A percentile compares a stretch with the other conserved stretches of the same genome.
These are phyloP conservation scores for Molossus molossus DNA, from an alignment of 2,797 vertebrate species.

Conservation along the genomic window DNA sequence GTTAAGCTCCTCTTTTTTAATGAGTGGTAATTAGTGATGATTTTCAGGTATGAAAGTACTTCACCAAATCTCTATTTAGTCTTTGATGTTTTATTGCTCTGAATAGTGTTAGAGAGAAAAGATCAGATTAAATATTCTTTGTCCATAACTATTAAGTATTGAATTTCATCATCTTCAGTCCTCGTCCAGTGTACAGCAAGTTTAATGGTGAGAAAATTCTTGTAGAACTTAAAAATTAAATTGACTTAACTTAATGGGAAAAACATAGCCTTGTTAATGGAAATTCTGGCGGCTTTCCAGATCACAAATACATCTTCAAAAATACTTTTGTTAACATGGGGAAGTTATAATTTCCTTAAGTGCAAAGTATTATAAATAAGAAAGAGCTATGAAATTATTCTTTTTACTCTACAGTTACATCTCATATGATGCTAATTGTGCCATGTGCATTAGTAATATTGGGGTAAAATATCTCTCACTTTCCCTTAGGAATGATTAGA, in stretches of 20 bases:
- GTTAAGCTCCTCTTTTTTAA: constrained; percentile 48
- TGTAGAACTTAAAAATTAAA: constrained; percentile 61
- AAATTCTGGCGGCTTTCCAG: constrained; percentile 69
- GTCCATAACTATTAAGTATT: neutral
- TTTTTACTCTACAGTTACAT: constrained; percentile 13
- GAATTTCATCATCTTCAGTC: constrained; percentile 21
- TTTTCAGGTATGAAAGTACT: constrained; percentile 47
- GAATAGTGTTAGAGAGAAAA: constrained; percentile 14
- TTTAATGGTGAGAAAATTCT: constrained; percentile 73
- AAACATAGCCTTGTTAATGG: constrained; percentile 76
- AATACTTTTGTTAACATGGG: constrained; percentile 61
- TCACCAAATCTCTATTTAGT: neutral
- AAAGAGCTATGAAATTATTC: constrained; percentile 48
- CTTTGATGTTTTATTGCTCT: constrained; percentile 63
- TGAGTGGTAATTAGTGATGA: constrained; percentile 47
- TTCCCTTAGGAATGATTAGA: constrained; percentile 62
- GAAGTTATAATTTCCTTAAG: constrained; percentile 81
- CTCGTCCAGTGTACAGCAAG: constrained; percentile 50
- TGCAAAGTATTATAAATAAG: constrained; percentile 75
- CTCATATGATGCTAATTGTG: constrained; percentile 56
- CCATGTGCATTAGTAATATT: constrained; percentile 18
- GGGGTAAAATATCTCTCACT: constrained; percentile 29
- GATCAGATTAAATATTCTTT: constrained; percentile 69
- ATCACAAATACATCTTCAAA: constrained; percentile 44
- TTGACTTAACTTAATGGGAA: constrained; percentile 66